These are phyloP conservation scores for Myzus persicae DNA, from an alignment of 1,140 invertebrate genomes.

Conservation along the genomic window DNA sequence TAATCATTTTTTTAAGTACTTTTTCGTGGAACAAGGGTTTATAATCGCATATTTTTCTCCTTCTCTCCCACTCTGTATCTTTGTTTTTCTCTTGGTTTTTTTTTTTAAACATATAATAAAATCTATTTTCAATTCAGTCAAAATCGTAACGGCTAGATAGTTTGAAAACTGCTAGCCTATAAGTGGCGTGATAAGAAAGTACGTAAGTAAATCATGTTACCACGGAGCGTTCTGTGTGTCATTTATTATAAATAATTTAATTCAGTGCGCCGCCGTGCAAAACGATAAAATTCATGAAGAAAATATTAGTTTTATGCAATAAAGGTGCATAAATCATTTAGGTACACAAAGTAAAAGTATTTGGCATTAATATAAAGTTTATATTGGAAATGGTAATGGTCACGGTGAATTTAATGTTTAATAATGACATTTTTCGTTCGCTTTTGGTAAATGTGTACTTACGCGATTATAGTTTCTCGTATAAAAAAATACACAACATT, in stretches of 20 bases:
- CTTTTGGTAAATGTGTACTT: slow-evolving; percentile 1
- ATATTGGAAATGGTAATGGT: slow-evolving; percentile 51
- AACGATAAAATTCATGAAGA: slow-evolving; percentile 45
- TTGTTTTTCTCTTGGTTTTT: neutral
- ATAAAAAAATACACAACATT: neutral
- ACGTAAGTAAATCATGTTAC: neutral
- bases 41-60: slow-evolving; percentile 23
- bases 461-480: neutral
- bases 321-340: slow-evolving; percentile 36
- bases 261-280: neutral
- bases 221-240: neutral
- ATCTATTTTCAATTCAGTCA: neutral
- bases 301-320: slow-evolving; percentile 42
- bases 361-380: slow-evolving; percentile 33
- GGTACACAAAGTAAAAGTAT: slow-evolving; percentile 36
- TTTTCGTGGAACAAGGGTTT: slow-evolving; percentile 21
- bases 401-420: slow-evolving; percentile 42
- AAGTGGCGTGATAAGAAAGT: slow-evolving; percentile 11
- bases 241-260: slow-evolving; percentile 45
- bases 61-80: neutral
- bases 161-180: neutral
- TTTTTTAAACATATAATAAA: neutral
- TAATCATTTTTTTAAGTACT: slow-evolving; percentile 37
- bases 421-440: slow-evolving; percentile 34
- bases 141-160: neutral